phyloP scores from a whole-genome alignment of 1,140 invertebrate species.

The Melipona quadrifasciata region DNA sequence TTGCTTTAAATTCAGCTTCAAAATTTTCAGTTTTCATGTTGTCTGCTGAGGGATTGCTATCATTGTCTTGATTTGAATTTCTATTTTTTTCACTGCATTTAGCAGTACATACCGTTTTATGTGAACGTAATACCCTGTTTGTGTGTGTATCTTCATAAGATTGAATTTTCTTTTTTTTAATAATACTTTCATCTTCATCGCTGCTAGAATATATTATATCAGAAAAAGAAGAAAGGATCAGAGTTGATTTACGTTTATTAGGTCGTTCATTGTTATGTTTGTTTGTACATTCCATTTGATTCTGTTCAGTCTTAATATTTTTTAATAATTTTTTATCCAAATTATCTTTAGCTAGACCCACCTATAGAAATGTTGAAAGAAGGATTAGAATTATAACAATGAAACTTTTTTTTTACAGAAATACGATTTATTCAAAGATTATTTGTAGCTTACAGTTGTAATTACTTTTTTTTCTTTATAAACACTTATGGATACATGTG shows the following conservation, averaged over 20 bases:
- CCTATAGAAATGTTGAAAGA: constrained; percentile 68
- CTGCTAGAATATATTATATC: constrained; percentile 38
- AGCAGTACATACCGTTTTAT: background rate
- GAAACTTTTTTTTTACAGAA: constrained; percentile 67
- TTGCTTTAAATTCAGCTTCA: constrained; percentile 7
- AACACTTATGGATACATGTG: constrained; percentile 49
- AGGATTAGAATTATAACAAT: constrained; percentile 66
- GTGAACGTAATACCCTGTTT: background rate
- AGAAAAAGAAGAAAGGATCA: constrained; percentile 45
- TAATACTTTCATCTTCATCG: constrained; percentile 53
- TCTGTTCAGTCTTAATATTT: constrained; percentile 42
- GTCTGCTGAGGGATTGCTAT: constrained; percentile 5
- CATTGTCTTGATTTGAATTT: constrained; percentile 32
- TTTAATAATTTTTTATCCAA: constrained; percentile 55
- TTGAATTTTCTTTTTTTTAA: constrained; percentile 65
- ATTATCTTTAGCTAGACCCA: constrained; percentile 57
- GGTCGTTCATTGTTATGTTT: constrained; percentile 48
- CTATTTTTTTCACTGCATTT: constrained; percentile 21
- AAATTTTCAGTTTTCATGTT: constrained; percentile 20
- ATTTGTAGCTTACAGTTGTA: constrained; percentile 61
- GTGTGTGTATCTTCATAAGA: constrained; percentile 5
- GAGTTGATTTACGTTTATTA: constrained; percentile 69
- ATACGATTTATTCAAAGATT: constrained; percentile 72
- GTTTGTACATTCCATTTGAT: constrained; percentile 41
- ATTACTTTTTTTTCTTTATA: constrained; percentile 45